phyloP scores from a whole-genome alignment of 2,888 invertebrate genomes.

The Pelosia muscerda region DNA sequence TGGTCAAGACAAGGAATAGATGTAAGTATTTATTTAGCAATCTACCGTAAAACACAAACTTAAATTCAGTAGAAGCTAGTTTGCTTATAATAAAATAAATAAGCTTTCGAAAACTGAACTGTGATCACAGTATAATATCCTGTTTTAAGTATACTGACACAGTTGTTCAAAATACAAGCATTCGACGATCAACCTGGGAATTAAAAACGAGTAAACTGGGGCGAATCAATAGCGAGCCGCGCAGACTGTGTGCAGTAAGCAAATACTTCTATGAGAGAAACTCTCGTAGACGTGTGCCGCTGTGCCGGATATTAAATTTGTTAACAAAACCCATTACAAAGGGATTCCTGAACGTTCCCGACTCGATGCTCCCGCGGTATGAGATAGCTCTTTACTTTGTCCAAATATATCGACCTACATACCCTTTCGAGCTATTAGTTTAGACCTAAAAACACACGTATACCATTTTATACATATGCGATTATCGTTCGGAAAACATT shows the following conservation, averaged over 20 bases:
- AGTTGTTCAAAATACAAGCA: neutral
- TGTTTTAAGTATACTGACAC: slow-evolving; percentile 1
- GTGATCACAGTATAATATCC: neutral
- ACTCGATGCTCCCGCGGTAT: neutral
- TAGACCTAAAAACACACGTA: too few species aligned
- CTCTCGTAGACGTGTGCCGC: slow-evolving; percentile 1
- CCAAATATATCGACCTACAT: too few species aligned
- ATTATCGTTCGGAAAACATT: too few species aligned
- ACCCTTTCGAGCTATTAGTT: too few species aligned
- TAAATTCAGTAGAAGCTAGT: neutral
- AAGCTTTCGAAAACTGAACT: neutral
- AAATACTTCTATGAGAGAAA: slow-evolving; percentile 20
- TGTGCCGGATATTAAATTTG: slow-evolving; percentile 2
- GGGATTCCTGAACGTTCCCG: neutral
- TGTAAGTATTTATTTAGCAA: too few species aligned
- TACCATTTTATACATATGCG: too few species aligned
- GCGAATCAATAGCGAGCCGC: slow-evolving; percentile 23
- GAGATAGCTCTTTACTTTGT: neutral
- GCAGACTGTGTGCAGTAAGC: slow-evolving; percentile 1
- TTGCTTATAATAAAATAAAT: neutral
- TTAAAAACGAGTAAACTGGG: slow-evolving; percentile 25
- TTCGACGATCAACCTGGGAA: slow-evolving; percentile 14
- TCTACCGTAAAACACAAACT: too few species aligned
- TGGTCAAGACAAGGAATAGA: too few species aligned
- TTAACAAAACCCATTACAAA: slow-evolving; percentile 5